Conservation (phyloP, 2,888 invertebrate species). For the Harpalus rufipes region DNA sequence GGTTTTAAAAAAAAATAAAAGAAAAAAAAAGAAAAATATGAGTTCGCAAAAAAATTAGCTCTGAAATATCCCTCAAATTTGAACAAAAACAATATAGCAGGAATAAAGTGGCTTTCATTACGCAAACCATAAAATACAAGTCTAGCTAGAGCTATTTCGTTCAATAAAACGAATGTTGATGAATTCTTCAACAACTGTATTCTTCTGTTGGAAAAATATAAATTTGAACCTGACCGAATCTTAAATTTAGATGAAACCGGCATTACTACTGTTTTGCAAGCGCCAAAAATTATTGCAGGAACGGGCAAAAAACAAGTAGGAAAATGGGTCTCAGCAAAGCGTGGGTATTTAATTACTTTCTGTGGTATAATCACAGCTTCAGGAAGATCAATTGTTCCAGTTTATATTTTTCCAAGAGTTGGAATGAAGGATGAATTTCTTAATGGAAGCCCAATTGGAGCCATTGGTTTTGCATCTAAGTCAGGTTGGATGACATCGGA, state of each 20-base stretch:
- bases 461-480: conserved; percentile 62
- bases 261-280: conserved; percentile 68
- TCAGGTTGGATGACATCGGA: conserved; percentile 69
- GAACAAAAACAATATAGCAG: no score
- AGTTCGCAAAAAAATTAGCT: no score
- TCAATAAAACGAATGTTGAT: no score
- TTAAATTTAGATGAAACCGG: conserved; percentile 12
- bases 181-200: not conserved
- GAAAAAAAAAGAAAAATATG: no score
- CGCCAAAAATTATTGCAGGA: conserved; percentile 67
- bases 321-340: conserved; percentile 70
- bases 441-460: not conserved
- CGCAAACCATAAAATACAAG: no score
- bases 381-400: conserved; percentile 70
- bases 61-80: no score
- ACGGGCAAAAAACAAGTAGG: conserved; percentile 69
- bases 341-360: conserved; percentile 70
- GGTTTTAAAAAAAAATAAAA: no score
- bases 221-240: no score
- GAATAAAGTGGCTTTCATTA: no score
- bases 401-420: conserved; percentile 71
- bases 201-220: not conserved
- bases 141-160: not conserved
- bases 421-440: conserved; percentile 69
- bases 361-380: conserved; percentile 70